Conservation (phyloP, 2,113 vertebrate species). For the Zeus faber region DNA sequence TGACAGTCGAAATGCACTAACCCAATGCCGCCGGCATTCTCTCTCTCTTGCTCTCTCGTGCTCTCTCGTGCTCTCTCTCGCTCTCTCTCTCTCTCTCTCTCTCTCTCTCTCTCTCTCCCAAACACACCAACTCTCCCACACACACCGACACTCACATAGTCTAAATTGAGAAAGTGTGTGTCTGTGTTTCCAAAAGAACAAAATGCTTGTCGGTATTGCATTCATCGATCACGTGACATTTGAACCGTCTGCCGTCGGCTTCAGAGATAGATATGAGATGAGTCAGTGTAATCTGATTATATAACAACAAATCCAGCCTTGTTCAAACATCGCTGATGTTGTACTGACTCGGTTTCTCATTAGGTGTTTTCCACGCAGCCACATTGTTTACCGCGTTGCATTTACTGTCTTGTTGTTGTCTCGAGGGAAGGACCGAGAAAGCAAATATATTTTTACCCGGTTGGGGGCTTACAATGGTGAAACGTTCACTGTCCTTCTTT, state of each 20-base stretch:
- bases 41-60: too few relatives aligned
- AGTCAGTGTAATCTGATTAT: constrained; percentile 46
- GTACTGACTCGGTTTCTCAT: constrained; percentile 8
- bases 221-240: constrained; percentile 19
- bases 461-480: too few relatives aligned
- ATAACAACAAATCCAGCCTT: constrained; percentile 12
- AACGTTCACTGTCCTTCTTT: not conserved
- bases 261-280: constrained; percentile 9
- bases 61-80: not conserved
- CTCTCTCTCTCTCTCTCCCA: not conserved
- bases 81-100: not conserved
- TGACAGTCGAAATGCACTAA: not conserved
- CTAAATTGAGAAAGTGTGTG: constrained; percentile 9
- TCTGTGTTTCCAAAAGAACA: constrained; percentile 42
- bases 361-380: constrained; percentile 5
- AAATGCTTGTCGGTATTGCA: constrained; percentile 40
- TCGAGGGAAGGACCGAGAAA: too few relatives aligned
- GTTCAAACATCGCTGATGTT: constrained; percentile 8
- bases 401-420: not conserved
- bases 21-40: not conserved
- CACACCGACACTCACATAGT: not conserved
- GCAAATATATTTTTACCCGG: too few relatives aligned
- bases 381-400: constrained; percentile 5
- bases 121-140: not conserved
- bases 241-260: constrained; percentile 10